These are phyloP conservation scores for Porphyrio hochstetteri DNA, from an alignment of 2,113 vertebrate species.

Conservation along the genomic window DNA sequence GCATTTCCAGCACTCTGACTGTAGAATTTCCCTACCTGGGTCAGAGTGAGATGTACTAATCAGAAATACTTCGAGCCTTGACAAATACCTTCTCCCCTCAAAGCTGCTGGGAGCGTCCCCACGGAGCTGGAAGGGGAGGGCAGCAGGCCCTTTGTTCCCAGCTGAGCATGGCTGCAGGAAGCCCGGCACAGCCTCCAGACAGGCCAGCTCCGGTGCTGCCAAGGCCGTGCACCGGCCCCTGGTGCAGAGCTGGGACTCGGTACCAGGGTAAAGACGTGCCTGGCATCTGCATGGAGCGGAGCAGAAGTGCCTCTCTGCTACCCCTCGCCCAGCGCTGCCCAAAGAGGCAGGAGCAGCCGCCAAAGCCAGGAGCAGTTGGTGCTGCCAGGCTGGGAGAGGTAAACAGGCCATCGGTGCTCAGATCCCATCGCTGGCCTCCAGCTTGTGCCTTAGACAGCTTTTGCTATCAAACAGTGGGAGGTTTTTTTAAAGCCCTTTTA, in stretches of 20 bases:
- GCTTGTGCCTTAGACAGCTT: neutral
- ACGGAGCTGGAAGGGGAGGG: neutral
- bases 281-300: neutral
- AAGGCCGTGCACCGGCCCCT: neutral
- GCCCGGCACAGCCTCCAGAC: neutral
- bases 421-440: neutral
- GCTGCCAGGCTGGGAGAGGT: neutral
- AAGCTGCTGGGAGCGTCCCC: neutral
- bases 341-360: neutral
- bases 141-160: neutral
- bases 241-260: neutral
- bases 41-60: slow-evolving; percentile 20
- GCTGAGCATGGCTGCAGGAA: neutral
- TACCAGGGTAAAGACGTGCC: neutral
- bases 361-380: neutral
- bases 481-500: neutral
- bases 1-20: neutral
- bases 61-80: neutral
- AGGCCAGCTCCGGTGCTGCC: neutral
- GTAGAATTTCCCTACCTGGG: neutral
- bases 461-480: neutral
- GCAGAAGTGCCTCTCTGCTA: neutral
- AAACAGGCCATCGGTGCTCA: rapidly evolving
- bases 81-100: neutral
- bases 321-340: rapidly evolving